Base-by-base conservation (phyloP, 1,140 invertebrate genomes). In the Psix sp. region DNA sequence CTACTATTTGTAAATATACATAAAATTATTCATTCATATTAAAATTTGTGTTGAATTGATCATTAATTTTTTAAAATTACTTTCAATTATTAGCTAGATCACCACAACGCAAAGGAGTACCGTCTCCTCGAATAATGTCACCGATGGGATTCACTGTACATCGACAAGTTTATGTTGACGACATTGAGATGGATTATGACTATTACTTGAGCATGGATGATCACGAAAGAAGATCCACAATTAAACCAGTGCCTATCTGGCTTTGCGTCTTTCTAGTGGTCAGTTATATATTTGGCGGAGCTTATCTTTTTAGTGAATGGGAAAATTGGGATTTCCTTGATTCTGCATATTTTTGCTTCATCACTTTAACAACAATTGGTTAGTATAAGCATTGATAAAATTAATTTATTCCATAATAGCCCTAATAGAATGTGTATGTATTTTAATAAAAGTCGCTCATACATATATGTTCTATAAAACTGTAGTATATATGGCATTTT, bases 281-380 rank as follows among this genome's bases (percentile, higher is more conserved):
- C 9, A 93, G 93, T 26, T 97, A 97, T 81, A 96, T 97, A 71
- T 89, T 96, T 35, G 94, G 92, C 0, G 95, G 96, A 1, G 95
- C 94, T 0, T 94, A 91, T 56, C 89, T 97, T 0, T 97, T 98
- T 85, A 91, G 90, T 38, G 88, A 90, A 45, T 93, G 95, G 95
- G 96, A 98, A 86, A 88, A 91, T 26, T 98, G 96, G 96, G 89
- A 89, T 0, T 95, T 95, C 77, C 88, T 97, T 46, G 95, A 98
- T 80, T 94, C 95, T 0, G 95, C 95, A 0, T 98, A 98, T 83
- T 98, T 98, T 85, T 98, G 96, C 84, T 98, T 98, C 85, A 96
- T 98, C 59, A 98, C 96, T 0, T 88, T 98, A 26, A 97, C 96
- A 0, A 98, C 96, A 0, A 98, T 98, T 49, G 96, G 91, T 87